Percentiles rank a stretch among this genome's conserved stretches.
These are phyloP conservation scores for Adelosebastes latens DNA, from an alignment of 2,797 vertebrate species.

Conservation along the genomic window DNA sequence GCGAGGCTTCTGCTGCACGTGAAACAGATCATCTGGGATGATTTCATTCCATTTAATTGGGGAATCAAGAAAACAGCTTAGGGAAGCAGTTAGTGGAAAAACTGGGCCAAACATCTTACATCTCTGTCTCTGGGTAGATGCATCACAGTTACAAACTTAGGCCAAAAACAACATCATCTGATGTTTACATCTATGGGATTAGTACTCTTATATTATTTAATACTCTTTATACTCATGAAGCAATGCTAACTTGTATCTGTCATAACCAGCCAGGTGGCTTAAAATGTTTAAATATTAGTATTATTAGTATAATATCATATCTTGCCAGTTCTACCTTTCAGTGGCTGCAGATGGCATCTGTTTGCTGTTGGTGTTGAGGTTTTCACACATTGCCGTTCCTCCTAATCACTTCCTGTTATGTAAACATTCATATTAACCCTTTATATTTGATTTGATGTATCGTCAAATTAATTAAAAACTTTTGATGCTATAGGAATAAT, in stretches of 20 bases:
- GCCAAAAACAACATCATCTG: background rate
- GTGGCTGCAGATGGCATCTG: background rate
- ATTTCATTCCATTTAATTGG: constrained; percentile 66
- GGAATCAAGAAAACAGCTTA: constrained; percentile 63
- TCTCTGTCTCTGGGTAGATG: background rate
- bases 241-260: no score
- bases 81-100: constrained; percentile 53
- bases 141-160: background rate
- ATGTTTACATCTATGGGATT: background rate
- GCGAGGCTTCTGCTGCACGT: constrained; percentile 24
- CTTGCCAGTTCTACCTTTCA: background rate
- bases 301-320: background rate
- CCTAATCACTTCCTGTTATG: background rate
- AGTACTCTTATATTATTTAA: no score
- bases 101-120: constrained; percentile 59
- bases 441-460: background rate
- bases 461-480: background rate
- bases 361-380: background rate
- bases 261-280: no score
- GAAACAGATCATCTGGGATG: constrained; percentile 44
- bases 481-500: background rate
- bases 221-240: no score
- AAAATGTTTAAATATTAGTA: no score
- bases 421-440: background rate
- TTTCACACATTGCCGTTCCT: background rate